Base-by-base conservation (phyloP, 30 jellyfish, hydroid and myxozoan species). In the Mastigias papua region DNA sequence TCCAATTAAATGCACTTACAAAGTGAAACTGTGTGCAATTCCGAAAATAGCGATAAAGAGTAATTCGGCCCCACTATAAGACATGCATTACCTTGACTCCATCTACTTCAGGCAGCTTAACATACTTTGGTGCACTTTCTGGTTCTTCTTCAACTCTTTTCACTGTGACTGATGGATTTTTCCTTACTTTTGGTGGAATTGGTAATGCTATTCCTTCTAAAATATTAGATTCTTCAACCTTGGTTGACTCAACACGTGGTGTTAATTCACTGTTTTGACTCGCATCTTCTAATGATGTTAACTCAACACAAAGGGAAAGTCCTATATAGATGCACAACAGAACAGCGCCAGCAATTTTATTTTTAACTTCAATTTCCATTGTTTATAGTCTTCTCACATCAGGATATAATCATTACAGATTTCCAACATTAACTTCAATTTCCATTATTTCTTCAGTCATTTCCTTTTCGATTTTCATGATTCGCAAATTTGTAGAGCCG, bases 101-200 rank as follows among this genome's bases (percentile, higher is more conserved):
- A 61, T 42, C 75, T 29, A 57, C 25, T 2, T 23, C 81, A 0
- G 93, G 93, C 71, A 84, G 48, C 8, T 87, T 69, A 25, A 57
- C 73, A 30, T 54, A 72, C 73, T 69, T 51, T 21, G 90, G 90
- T 32, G 50, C 42, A 69, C 29, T 25, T 35, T 46, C 48, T 23
- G 0, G 8, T 31, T 54, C 84, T 20, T 66, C 84, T 16, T n/a
- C 50, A 26, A 49, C 8, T 8, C 15, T 35, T 22, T 71, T 75
- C 17, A 63, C 21, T 20, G 58, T 61, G 72, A 37, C 37, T 25
- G n/a, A 13, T 0, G 80, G 78, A 23, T 64, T 20, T 20, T 73
- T 11, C 20, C 73, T 65, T n/a, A 62, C 73, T 60, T 62, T 65
- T 19, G 90, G 90, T 35, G 90, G 90, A 8, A 80, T 50, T 19